phyloP scores from a whole-genome alignment of 2,888 invertebrate genomes.

The Allacma fusca region DNA sequence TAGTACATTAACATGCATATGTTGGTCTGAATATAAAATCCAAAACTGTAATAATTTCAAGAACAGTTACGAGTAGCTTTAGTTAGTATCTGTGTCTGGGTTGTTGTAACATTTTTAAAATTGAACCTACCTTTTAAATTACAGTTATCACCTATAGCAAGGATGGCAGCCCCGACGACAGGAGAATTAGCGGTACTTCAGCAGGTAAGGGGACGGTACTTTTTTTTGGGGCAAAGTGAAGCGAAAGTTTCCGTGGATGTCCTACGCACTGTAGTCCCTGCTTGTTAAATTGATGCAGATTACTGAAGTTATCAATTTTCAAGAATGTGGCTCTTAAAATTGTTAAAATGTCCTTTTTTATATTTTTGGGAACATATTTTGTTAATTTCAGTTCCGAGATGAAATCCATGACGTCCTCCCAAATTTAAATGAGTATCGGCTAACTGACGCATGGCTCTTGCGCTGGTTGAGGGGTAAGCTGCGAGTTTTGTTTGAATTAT shows the following conservation, averaged over 20 bases:
- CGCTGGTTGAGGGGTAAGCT: slow-evolving; percentile 38
- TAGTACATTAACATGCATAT: too few relatives aligned
- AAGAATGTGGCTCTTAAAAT: too few relatives aligned
- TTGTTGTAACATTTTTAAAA: too few relatives aligned
- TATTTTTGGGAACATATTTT: not conserved
- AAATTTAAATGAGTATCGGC: slow-evolving; percentile 29
- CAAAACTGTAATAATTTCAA: too few relatives aligned
- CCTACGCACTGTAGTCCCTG: not conserved
- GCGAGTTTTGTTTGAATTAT: not conserved
- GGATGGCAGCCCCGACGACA: slow-evolving; percentile 35
- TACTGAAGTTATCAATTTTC: not conserved
- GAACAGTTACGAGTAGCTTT: too few relatives aligned
- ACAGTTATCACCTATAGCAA: too few relatives aligned
- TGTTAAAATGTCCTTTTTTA: not conserved
- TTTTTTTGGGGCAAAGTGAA: not conserved
- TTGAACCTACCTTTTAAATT: too few relatives aligned
- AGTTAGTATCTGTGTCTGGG: too few relatives aligned
- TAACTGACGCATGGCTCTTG: slow-evolving; percentile 23
- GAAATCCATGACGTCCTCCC: slow-evolving; percentile 30
- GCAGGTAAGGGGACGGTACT: not conserved
- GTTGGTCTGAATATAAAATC: too few relatives aligned
- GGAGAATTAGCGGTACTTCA: slow-evolving; percentile 6
- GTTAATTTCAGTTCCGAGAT: slow-evolving; percentile 26
- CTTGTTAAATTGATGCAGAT: too few relatives aligned
- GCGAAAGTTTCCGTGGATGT: not conserved